Conservation (phyloP, 2,888 invertebrate genomes). For the Timandra comae region DNA sequence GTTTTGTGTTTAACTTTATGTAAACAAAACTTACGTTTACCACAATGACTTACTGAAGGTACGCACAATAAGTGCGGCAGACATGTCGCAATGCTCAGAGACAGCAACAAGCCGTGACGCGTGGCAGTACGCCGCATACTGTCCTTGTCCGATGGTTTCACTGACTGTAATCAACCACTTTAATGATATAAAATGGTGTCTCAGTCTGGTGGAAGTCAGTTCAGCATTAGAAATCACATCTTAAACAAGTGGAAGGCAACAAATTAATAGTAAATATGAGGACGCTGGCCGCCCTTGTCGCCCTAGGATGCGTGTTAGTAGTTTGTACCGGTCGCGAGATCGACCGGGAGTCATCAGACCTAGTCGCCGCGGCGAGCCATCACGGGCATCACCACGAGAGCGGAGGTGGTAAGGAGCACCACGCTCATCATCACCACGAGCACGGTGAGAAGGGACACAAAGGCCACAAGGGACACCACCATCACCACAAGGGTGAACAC, state of each 20-base stretch:
- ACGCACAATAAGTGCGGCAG: slow-evolving; percentile 12
- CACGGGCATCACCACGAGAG: slow-evolving; percentile 77
- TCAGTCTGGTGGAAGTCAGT: slow-evolving; percentile 53
- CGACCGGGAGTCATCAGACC: slow-evolving; percentile 51
- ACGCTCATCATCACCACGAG: slow-evolving; percentile 80
- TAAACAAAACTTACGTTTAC: too few species aligned
- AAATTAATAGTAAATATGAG: slow-evolving; percentile 44
- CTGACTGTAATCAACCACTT: slow-evolving; percentile 58
- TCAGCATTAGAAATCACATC: slow-evolving; percentile 52
- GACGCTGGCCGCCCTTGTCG: slow-evolving; percentile 63
- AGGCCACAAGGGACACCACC: slow-evolving; percentile 85
- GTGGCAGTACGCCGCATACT: slow-evolving; percentile 38
- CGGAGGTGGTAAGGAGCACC: slow-evolving; percentile 82
- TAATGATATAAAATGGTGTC: slow-evolving; percentile 68
- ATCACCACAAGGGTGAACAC: slow-evolving; percentile 87
- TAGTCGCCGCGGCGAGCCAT: slow-evolving; percentile 70
- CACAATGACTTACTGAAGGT: too few species aligned
- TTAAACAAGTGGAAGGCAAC: slow-evolving; percentile 39
- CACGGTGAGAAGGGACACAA: slow-evolving; percentile 87
- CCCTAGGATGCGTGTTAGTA: slow-evolving; percentile 52
- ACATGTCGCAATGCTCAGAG: slow-evolving; percentile 45
- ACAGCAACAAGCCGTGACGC: slow-evolving; percentile 57
- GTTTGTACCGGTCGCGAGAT: slow-evolving; percentile 56
- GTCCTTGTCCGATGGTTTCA: slow-evolving; percentile 73
- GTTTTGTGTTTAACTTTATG: too few species aligned